Conservation (phyloP, 2,888 invertebrate species). For the Laspeyria flexula region DNA sequence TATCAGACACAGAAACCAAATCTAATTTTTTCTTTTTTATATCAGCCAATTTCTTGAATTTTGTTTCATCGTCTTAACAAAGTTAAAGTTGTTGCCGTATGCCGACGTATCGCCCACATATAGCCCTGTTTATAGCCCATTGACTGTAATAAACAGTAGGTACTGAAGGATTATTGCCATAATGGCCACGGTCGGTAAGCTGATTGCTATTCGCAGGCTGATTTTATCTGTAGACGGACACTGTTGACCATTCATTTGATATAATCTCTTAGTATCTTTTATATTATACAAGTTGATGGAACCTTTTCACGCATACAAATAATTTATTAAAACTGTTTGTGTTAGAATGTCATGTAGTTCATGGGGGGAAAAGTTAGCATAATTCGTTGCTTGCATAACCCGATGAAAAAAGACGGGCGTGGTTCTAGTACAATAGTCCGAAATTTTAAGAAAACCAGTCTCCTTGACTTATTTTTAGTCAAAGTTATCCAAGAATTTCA, state of each 20-base stretch:
- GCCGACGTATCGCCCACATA: neutral
- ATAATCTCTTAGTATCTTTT: neutral
- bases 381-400: too few relatives aligned
- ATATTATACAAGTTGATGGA: neutral
- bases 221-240: conserved; percentile 4
- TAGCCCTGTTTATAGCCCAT: neutral
- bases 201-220: neutral
- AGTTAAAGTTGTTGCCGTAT: too few relatives aligned
- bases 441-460: too few relatives aligned
- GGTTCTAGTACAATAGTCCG: too few relatives aligned
- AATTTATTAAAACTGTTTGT: too few relatives aligned
- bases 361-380: too few relatives aligned
- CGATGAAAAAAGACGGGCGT: too few relatives aligned
- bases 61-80: neutral
- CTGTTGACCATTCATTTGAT: conserved; percentile 3
- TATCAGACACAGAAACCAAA: too few relatives aligned
- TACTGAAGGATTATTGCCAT: conserved; percentile 1
- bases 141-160: neutral
- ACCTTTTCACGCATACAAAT: neutral
- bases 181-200: neutral
- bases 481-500: too few relatives aligned
- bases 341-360: too few relatives aligned
- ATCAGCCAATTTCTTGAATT: neutral
- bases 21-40: too few relatives aligned
- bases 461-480: too few relatives aligned